phyloP scores from a whole-genome alignment of 1,140 invertebrate species.

The Lordiphosa mommai region DNA sequence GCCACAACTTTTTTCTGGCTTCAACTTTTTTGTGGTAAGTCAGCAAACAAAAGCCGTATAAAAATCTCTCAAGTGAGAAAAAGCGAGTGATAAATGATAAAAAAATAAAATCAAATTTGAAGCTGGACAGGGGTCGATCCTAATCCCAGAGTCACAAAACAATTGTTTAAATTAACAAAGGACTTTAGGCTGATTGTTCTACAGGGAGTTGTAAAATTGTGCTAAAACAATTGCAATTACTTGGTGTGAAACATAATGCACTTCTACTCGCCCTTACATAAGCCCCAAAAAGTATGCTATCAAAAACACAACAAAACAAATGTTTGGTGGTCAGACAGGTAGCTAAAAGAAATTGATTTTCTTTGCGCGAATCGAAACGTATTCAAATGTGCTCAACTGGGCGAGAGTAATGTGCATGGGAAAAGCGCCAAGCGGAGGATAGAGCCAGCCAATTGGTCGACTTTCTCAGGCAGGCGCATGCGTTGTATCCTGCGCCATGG shows the following conservation, averaged over 20 bases:
- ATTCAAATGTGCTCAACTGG: slow-evolving; percentile 77
- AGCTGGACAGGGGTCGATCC: background rate
- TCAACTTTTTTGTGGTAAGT: background rate
- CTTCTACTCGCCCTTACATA: slow-evolving; percentile 45
- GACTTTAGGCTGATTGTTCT: no score
- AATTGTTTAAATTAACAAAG: slow-evolving; percentile 31
- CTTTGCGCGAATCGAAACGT: slow-evolving; percentile 62
- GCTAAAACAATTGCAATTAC: slow-evolving; percentile 35
- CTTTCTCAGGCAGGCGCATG: slow-evolving; percentile 48
- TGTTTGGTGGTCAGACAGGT: slow-evolving; percentile 26
- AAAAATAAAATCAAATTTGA: slow-evolving; percentile 62
- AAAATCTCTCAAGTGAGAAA: no score
- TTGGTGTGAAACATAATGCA: background rate
- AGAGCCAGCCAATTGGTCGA: slow-evolving; percentile 60
- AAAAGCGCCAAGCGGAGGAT: slow-evolving; percentile 28
- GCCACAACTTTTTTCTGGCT: background rate
- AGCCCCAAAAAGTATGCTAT: slow-evolving; percentile 59
- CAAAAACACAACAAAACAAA: slow-evolving; percentile 13
- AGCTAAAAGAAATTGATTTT: slow-evolving; percentile 50
- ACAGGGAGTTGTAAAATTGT: slow-evolving; percentile 16
- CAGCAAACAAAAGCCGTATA: slow-evolving; percentile 15
- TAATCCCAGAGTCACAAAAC: background rate
- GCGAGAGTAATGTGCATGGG: slow-evolving; percentile 73
- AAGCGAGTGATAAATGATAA: slow-evolving; percentile 69
- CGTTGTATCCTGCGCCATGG: slow-evolving; percentile 64